phyloP scores from a whole-genome alignment of 2,888 invertebrate species.

The Phania funesta region DNA sequence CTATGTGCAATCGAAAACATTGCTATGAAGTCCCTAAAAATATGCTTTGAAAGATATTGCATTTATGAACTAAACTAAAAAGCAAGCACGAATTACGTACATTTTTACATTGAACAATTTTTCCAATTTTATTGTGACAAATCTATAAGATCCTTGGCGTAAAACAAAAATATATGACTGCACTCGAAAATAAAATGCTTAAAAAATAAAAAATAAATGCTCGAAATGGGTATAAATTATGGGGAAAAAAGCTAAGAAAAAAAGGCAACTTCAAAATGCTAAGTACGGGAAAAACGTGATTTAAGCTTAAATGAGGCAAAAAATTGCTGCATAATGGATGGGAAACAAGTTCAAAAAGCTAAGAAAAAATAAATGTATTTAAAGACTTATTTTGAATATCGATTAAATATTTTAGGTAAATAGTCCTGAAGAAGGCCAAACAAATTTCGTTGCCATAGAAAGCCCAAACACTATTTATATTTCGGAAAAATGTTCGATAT shows the following conservation, averaged over 20 bases:
- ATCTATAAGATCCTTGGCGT: slow-evolving; percentile 53
- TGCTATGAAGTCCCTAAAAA: slow-evolving; percentile 18
- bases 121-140: slow-evolving; percentile 54
- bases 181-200: slow-evolving; percentile 31
- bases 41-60: slow-evolving; percentile 22
- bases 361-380: background rate
- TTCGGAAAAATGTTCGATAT: too few relatives aligned
- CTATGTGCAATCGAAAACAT: background rate
- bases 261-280: background rate
- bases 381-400: background rate
- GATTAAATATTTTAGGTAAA: too few relatives aligned
- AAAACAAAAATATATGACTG: slow-evolving; percentile 27
- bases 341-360: background rate
- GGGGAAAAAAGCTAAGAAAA: background rate
- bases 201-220: slow-evolving; percentile 21
- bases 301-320: slow-evolving; percentile 53
- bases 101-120: slow-evolving; percentile 39
- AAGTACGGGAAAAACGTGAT: slow-evolving; percentile 7
- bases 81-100: slow-evolving; percentile 21
- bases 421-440: too few relatives aligned
- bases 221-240: slow-evolving; percentile 45
- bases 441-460: too few relatives aligned
- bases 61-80: slow-evolving; percentile 5
- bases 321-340: slow-evolving; percentile 39
- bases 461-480: too few relatives aligned